Evolutionary conservation across 2,797 vertebrate species (phyloP), one percentile per base, ranked within the genome.

Genomic region (Cheirogaleus major): DNA sequence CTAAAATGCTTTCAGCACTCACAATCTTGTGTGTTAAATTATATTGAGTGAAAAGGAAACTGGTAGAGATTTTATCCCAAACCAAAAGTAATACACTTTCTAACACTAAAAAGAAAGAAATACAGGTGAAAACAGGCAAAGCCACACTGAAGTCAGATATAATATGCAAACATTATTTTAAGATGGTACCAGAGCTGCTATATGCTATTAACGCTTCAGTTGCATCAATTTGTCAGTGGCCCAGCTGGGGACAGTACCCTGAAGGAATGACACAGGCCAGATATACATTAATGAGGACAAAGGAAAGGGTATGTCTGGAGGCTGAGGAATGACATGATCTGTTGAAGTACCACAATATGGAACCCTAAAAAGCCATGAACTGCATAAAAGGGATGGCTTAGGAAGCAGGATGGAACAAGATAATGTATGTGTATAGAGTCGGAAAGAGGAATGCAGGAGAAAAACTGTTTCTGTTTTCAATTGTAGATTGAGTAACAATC

Each of bases 41-140:
- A 72, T 41, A 70, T 5, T 20, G 23, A 82, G 86, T 65, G 30
- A 89, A 94, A 81, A 63, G 65, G 25, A 84, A 90, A 59, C 32
- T 67, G 12, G 45, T 13, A 79, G 41, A 81, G 43, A 91, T 85
- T 94, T 84, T 76, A 88, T 67, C 69, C 35, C 67, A 94, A 95
- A 78, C 13, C 22, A 89, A 61, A 97, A 75, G 22, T 27, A 94
- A 65, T 75, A 30, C 5, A 32, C 15, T 45, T 90, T 30, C 23
- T 83, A 79, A 81, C 35, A 55, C 61, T 50, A 17, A 43, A 89
- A 52, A 52, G 18, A 52, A 20, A 55, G 11, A 32, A 61, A 86
- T 14, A 72, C 2, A 75, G 38, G 81, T 65, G 27, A 32, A 79
- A 81, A 90, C 18, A 82, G 69, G 7, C 11, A 86, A 92, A 89